Conservation (phyloP, 2,113 vertebrate species). For the Myotis brandtii region DNA sequence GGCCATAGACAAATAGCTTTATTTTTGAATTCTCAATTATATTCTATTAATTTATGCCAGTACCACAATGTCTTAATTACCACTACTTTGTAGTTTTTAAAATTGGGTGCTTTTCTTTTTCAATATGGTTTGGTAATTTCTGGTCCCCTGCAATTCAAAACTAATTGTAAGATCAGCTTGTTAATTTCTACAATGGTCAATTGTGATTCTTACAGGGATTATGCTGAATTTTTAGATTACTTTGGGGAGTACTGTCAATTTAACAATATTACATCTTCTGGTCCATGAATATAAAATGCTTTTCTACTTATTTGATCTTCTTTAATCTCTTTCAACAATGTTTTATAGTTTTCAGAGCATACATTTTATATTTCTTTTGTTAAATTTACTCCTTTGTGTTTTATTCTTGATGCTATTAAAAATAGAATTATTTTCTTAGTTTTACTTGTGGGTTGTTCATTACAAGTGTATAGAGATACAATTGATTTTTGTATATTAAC, state of each 20-base stretch:
- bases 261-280: not conserved
- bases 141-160: not conserved
- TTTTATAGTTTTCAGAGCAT: not conserved
- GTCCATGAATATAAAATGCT: not conserved
- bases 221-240: not conserved
- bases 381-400: not conserved
- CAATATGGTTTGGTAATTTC: not conserved
- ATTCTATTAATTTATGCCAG: not conserved
- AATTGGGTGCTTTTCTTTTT: not conserved
- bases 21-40: constrained; percentile 10
- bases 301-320: not conserved
- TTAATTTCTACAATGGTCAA: constrained; percentile 23
- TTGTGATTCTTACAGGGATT: not conserved
- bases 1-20: not conserved
- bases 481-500: not conserved
- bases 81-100: not conserved
- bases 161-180: not conserved
- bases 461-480: not conserved
- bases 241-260: not conserved
- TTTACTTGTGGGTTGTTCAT: not conserved
- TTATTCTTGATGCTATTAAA: not conserved
- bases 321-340: constrained; percentile 18
- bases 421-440: not conserved
- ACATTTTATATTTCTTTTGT: not conserved
- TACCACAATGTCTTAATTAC: not conserved